Evolutionary conservation across 53 echinoderm and acorn worm species (phyloP), one percentile per base, ranked within the genome.

Genomic region (Crossaster papposus): DNA sequence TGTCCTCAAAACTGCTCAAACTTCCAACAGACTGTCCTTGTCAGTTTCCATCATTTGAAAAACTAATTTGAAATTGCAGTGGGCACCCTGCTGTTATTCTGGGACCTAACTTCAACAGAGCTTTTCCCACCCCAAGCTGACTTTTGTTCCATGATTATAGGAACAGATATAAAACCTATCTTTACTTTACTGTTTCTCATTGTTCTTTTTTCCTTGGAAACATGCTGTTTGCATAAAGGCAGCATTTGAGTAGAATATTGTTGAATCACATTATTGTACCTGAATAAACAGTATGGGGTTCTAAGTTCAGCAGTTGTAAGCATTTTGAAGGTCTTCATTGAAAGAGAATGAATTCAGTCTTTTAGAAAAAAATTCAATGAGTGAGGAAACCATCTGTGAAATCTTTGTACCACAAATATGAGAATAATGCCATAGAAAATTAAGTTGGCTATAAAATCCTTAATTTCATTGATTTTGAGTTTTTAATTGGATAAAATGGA

Each of bases 31-130:
- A 36, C 31, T 36, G 51, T 64, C 82, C 70, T 82, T 68, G 82
- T 36, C 58, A 64, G 33, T 63, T 79, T 79, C 65, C 1, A 38
- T 50, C 23, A 9, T 55, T 76, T 51, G 22, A 87, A 35, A 38
- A 15, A 70, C 35, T 63, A 63, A 23, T 74, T 20, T n/a, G 44
- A 44, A 44, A 44, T 36, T 15, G 54, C n/a, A n/a, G 10, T 14
- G 24, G 77, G 78, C 77, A 78, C 63, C 76, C 88, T 22, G 35
- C 77, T 78, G 77, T 37, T 54, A 35, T 36, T 36, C n/a, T 36
- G 15, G 50, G 18, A 73, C 28, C 31, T 30, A 73, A 87, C 32
- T 53, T 76, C 20, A 54, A 36, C 72, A 15, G 34, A 15, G 9
- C 36, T 64, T 36, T 82, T 37, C 65, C 64, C 65, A 65, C 44